Base-by-base conservation (phyloP, 2,113 vertebrate genomes). In the Theristicus caerulescens region DNA sequence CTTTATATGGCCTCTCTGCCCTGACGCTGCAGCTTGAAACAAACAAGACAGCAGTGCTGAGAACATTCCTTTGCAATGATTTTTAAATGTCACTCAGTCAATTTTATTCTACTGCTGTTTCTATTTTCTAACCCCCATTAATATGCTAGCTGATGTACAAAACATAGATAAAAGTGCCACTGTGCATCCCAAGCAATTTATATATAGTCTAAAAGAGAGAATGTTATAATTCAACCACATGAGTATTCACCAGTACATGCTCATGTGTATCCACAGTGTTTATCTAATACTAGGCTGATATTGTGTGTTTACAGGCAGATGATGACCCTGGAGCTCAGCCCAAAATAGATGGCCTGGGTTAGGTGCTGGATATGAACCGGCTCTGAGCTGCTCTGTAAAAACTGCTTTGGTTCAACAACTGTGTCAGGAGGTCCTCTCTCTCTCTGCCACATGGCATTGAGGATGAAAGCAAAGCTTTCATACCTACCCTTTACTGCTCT, bases 41-140 rank as follows among this genome's bases (percentile, higher is more conserved):
- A 96, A 96, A 97, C 92, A 96, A 94, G 70, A 86, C 73, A 91
- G 77, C 86, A 91, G 52, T 3, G 16, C 88, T 92, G 95, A 95
- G 88, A 97, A 96, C 96, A 97, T 97, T 97, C 94, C 82, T 95
- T 96, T 93, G 93, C 76, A 88, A 55, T 96, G 80, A 96, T 93
- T 94, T 96, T 81, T 83, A 97, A 97, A 96, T 96, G 94, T 97
- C 93, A 95, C 74, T 88, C 73, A 3, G 40, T 65, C 77, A 83
- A 59, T 91, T 91, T 92, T 89, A 72, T 82, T 86, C 82, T 96
- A 67, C 67, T 77, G 86, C 70, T 82, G 81, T 83, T 93, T 47
- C 93, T 97, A 79, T 96, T 97, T 96, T 80, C 71, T 83, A 87
- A 69, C 40, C 32, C 11, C 82, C 13, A 24, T 82, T 92, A 72